Evolutionary conservation across 2,113 vertebrate genomes (phyloP).

Genomic region (Aythya baeri): DNA sequence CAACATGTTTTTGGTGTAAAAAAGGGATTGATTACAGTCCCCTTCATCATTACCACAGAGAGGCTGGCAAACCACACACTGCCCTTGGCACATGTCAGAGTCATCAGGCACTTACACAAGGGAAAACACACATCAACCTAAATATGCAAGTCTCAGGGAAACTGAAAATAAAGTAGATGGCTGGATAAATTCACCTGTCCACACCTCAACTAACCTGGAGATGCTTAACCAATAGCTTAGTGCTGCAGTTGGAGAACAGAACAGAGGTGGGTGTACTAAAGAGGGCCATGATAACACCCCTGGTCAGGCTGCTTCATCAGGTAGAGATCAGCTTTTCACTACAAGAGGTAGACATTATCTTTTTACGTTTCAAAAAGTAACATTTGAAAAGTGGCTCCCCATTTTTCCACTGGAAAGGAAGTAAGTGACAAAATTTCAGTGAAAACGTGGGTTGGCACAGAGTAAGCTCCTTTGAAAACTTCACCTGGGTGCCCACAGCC

Average conservation of each 20-base stretch:
- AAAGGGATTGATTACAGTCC: neutral
- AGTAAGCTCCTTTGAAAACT: neutral
- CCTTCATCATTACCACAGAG: neutral
- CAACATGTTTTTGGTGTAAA: neutral
- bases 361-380: neutral
- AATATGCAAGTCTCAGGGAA: neutral
- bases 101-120: neutral
- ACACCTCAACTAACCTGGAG: neutral
- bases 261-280: neutral
- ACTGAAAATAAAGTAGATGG: neutral
- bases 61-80: neutral
- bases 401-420: neutral
- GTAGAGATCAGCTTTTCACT: neutral
- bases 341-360: neutral
- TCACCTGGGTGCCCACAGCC: neutral
- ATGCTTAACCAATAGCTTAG: neutral
- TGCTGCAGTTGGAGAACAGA: neutral
- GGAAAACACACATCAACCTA: neutral
- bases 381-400: accelerated
- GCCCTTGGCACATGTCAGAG: neutral
- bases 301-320: neutral
- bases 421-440: neutral
- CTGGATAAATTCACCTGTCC: neutral
- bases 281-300: neutral
- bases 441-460: neutral